Evolutionary conservation across 2,797 vertebrate genomes (phyloP), one percentile per base, ranked within the genome.

Genomic region (Falco biarmicus): DNA sequence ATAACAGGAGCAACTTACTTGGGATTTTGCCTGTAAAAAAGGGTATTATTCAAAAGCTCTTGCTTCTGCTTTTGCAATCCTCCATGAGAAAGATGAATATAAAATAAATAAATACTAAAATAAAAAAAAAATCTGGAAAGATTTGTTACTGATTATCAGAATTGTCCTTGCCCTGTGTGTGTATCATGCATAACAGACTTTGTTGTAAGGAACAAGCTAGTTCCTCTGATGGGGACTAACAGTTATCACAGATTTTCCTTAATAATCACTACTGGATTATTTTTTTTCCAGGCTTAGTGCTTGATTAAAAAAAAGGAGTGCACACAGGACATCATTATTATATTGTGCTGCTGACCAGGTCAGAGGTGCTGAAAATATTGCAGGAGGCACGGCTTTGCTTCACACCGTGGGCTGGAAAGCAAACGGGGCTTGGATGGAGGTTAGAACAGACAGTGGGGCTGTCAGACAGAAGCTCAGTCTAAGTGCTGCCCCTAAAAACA

Each of bases 391-490:
- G 10, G 34, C 8, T 43, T 73, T 41, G 21, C 53, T 77, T 82
- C 17, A 3, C 9, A 8, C 0, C 0, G 5, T 31, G 31, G 57
- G 16, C 29, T 60, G 34, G 73, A 45, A 56, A 80, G 29, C 16
- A 51, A 61, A n/a, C 6, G 9, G 9, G 6, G 15, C 22, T 53
- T 4, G 0, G 16, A 11, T 39, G n/a, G 29, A 83, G 73, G 13
- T 47, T 31, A 41, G 50, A 39, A 28, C 15, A 41, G 41, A 25
- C 34, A 60, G 29, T 0, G 0, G 75, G 29, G 12, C 9, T 28
- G 39, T 17, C 0, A 0, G 19, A 80, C 68, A 45, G 70, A 68
- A 70, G 26, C 17, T 41, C 31, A 61, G 22, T 15, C 25, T 59
- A 31, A n/a, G 15, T 6, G 15, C 21, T 75, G 18, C n/a, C 24